A percentile compares a stretch with the other conserved stretches of the same genome.
These are phyloP conservation scores for Hozukius guyotensis DNA, from an alignment of 2,797 vertebrate species.

Conservation along the genomic window DNA sequence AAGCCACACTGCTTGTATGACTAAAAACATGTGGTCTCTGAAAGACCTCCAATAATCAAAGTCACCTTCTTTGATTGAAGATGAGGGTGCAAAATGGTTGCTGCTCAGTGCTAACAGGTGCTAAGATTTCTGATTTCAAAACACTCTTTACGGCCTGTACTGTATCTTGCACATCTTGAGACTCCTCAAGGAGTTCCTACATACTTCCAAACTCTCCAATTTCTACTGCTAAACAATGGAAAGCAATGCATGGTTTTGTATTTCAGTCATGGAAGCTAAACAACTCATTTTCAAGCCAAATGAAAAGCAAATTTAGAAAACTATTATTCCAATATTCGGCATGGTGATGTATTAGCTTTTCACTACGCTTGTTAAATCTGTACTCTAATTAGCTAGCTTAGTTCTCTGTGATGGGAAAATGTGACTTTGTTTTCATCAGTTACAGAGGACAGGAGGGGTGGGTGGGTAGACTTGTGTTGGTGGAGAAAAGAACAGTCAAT, in stretches of 20 bases:
- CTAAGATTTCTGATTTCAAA: not conserved
- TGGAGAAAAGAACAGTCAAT: constrained; percentile 17
- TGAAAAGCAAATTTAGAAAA: constrained; percentile 48
- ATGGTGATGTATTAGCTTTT: constrained; percentile 14
- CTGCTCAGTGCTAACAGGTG: not conserved
- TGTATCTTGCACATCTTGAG: not conserved
- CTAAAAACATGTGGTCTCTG: not conserved
- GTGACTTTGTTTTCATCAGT: constrained; percentile 28
- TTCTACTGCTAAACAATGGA: not conserved
- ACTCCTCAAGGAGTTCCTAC: not conserved
- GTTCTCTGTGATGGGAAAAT: constrained; percentile 7
- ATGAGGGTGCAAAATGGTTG: not conserved
- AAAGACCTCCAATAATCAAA: not conserved
- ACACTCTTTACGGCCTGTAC: not conserved
- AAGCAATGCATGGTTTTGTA: not conserved
- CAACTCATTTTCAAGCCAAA: constrained; percentile 3
- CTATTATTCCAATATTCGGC: not conserved
- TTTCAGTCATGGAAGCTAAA: constrained; percentile 12
- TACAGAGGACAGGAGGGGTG: constrained; percentile 4
- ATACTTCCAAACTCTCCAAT: not conserved
- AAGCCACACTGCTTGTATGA: not conserved
- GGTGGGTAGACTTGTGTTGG: not conserved
- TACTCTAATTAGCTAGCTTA: constrained; percentile 25
- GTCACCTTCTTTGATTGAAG: too few species aligned
- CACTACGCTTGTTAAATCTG: constrained; percentile 7